A percentile compares a stretch with the other conserved stretches of the same genome.
These are phyloP conservation scores for Meda fulgida DNA, from an alignment of 2,797 vertebrate genomes.

Conservation along the genomic window DNA sequence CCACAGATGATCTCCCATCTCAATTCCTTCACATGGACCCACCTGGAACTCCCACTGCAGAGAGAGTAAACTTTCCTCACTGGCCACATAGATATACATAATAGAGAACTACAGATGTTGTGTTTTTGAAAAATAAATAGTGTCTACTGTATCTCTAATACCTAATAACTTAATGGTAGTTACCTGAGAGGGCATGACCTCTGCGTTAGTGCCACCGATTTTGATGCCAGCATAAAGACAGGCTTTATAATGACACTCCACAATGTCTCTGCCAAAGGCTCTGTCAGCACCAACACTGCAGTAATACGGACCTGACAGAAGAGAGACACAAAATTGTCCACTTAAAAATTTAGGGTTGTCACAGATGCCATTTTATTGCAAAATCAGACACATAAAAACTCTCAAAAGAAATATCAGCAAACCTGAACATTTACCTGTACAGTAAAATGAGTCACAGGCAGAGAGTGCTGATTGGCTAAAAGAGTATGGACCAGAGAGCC, in stretches of 20 bases:
- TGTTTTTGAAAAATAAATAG: too few relatives aligned
- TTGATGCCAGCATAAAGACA: conserved; percentile 85
- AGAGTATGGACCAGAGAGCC: neutral
- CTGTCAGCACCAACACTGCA: conserved; percentile 86
- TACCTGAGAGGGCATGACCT: conserved; percentile 93
- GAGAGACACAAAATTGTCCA: neutral
- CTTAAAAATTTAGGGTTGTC: neutral
- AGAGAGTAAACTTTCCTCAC: neutral
- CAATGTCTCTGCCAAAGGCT: conserved; percentile 84
- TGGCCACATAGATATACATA: neutral
- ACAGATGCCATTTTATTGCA: conserved; percentile 24
- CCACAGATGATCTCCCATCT: conserved; percentile 89
- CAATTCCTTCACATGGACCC: conserved; percentile 84
- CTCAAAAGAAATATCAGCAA: neutral
- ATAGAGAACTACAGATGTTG: too few relatives aligned
- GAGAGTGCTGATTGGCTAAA: neutral
- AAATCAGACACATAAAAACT: neutral
- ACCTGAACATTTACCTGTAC: neutral
- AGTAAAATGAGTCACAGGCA: neutral
- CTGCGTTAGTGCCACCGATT: conserved; percentile 86
- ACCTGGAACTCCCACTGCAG: conserved; percentile 93
- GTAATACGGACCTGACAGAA: conserved; percentile 84
- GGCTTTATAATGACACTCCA: conserved; percentile 89
- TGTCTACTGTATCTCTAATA: neutral
- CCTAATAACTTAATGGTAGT: neutral